Percentiles rank a stretch among this genome's conserved stretches.
phyloP scores from a whole-genome alignment of 2,888 invertebrate species.

The Netelia fuscicornis region DNA sequence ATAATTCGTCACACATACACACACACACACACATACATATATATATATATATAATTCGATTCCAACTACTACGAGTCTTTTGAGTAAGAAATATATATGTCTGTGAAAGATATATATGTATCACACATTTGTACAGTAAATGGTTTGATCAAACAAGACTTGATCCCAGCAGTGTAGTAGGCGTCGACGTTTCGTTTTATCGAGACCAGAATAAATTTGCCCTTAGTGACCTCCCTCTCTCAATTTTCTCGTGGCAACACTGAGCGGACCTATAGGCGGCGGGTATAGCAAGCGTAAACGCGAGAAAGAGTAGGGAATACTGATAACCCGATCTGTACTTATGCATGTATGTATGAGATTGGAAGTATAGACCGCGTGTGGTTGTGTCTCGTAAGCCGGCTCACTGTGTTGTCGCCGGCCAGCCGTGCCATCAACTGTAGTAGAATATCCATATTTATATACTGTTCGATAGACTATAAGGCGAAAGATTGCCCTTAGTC shows the following conservation, averaged over 20 bases:
- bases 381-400: not conserved
- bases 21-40: not conserved
- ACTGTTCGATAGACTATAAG: constrained; percentile 11
- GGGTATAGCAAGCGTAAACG: constrained; percentile 35
- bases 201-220: constrained; percentile 55
- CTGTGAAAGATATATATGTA: constrained; percentile 6
- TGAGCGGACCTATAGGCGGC: constrained; percentile 36
- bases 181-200: constrained; percentile 35
- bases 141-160: constrained; percentile 34
- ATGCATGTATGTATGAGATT: constrained; percentile 64
- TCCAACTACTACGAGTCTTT: constrained; percentile 2
- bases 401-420: not conserved
- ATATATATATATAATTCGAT: constrained; percentile 5
- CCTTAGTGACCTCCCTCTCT: constrained; percentile 8
- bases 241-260: constrained; percentile 17
- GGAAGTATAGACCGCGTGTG: constrained; percentile 43
- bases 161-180: constrained; percentile 16
- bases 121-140: constrained; percentile 1
- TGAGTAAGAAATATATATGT: constrained; percentile 30
- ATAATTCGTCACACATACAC: not conserved
- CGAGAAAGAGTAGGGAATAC: constrained; percentile 45
- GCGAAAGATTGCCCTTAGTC: constrained; percentile 28
- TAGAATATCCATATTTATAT: constrained; percentile 35
- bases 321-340: constrained; percentile 63
- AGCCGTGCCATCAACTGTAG: not conserved